Evolutionary conservation across 1,140 invertebrate species (phyloP).

Genomic region (Neodiprion virginianus): DNA sequence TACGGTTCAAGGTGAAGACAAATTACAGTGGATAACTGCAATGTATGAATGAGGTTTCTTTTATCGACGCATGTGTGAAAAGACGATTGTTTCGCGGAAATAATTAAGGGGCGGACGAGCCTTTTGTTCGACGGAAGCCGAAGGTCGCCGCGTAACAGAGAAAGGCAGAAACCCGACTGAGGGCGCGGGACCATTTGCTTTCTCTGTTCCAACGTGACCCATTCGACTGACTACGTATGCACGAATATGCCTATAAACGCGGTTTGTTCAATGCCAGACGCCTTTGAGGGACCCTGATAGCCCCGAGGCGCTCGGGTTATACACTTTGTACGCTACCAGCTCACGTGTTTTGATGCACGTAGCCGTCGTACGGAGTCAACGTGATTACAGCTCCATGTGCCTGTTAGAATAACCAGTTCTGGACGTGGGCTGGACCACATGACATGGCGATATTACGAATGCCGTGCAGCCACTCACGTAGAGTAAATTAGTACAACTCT

Average conservation of each 20-base stretch:
- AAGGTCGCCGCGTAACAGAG: background rate
- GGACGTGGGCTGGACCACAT: too few species aligned
- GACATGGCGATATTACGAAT: too few species aligned
- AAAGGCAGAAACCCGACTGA: background rate
- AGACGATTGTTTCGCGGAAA: background rate
- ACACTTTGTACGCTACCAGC: background rate
- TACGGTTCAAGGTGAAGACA: background rate
- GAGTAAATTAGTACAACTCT: too few species aligned
- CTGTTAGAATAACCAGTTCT: background rate
- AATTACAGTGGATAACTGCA: too few species aligned
- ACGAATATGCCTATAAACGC: background rate
- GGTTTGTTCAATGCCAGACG: background rate
- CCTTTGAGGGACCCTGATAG: background rate
- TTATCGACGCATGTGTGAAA: background rate
- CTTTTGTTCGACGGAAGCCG: background rate
- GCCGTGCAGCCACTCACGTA: too few species aligned
- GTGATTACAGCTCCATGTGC: background rate
- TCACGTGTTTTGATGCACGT: background rate
- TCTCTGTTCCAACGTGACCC: background rate
- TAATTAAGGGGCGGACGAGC: background rate
- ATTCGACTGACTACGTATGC: background rate
- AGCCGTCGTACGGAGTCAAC: background rate
- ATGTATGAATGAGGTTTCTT: too few species aligned
- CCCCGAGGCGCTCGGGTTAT: background rate
- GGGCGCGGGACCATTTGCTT: background rate